Evolutionary conservation across 2,797 vertebrate species (phyloP), one percentile per base, ranked within the genome.

Genomic region (Saguinus oedipus): DNA sequence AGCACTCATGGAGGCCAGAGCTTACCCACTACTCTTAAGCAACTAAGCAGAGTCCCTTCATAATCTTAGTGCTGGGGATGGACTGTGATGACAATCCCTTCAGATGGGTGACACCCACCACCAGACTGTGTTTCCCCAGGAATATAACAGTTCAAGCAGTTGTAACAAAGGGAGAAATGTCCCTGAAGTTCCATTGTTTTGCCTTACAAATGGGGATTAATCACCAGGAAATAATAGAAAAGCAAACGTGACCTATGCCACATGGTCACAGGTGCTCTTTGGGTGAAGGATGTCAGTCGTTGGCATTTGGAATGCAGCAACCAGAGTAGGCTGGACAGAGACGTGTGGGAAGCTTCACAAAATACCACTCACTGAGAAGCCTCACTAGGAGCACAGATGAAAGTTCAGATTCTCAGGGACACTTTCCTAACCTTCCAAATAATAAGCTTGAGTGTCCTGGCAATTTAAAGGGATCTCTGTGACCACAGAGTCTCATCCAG

Each of bases 1-100:
- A 55, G 86, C 14, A 4, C 44, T 3, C 68, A 0, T 27, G 14
- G 74, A 10, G 7, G 68, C 42, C 27, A 6, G 17, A 12, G 26
- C 53, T 36, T 26, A 33, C 59, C 57, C 7, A 4, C 26, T 30
- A 0, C 10, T 8, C 57, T 39, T 8, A 50, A 24, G 57, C 33
- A 57, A 22, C 17, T 4, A 20, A 70, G 26, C 76, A 1, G 12
- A 44, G 7, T 50, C 42, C 24, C 1, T 33, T 6, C 36, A 36
- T 2, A 24, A 3, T 24, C 48, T 82, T 2, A 57, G 78, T 39
- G 0, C 24, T 2, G n/a, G 64, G 27, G 68, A n/a, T n/a, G 7
- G 8, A 15, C 9, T 1, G 1, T 1, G 30, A 39, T 6, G 83
- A 22, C 39, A 14, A 3, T 50, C 1, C 24, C 26, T 39, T 4